Conservation (phyloP, 2,888 invertebrate genomes). For the Neoscelio sp. region DNA sequence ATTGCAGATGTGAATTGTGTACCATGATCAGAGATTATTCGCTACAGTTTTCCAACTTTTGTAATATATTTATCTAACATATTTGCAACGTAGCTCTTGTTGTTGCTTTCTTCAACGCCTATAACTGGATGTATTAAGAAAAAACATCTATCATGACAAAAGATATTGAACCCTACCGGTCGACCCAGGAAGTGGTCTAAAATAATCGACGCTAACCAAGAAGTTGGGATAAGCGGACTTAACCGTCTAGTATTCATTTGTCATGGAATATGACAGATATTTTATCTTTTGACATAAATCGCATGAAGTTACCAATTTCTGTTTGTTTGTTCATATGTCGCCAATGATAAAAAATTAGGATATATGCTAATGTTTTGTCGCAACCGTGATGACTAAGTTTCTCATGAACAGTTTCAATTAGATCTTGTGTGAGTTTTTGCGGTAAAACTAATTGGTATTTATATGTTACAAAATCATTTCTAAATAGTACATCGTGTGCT, state of each 20-base stretch:
- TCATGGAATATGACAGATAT: not conserved
- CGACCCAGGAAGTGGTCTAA: conserved; percentile 2
- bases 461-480: too few relatives aligned
- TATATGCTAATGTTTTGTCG: too few relatives aligned
- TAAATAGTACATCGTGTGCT: too few relatives aligned
- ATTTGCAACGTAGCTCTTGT: not conserved
- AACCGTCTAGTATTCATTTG: not conserved
- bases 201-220: not conserved
- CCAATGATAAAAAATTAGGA: too few relatives aligned
- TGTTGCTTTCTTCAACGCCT: not conserved
- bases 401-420: too few relatives aligned
- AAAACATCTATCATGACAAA: conserved; percentile 17
- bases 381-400: too few relatives aligned
- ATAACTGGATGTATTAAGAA: not conserved
- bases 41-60: not conserved
- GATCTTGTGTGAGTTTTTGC: too few relatives aligned
- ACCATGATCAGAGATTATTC: conserved; percentile 4
- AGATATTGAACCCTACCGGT: conserved; percentile 4
- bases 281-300: too few relatives aligned
- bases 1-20: not conserved
- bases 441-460: too few relatives aligned
- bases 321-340: too few relatives aligned
- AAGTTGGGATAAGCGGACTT: too few relatives aligned
- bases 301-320: too few relatives aligned
- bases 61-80: not conserved